phyloP scores from a whole-genome alignment of 2,888 invertebrate species.

The Nomada ferruginata region DNA sequence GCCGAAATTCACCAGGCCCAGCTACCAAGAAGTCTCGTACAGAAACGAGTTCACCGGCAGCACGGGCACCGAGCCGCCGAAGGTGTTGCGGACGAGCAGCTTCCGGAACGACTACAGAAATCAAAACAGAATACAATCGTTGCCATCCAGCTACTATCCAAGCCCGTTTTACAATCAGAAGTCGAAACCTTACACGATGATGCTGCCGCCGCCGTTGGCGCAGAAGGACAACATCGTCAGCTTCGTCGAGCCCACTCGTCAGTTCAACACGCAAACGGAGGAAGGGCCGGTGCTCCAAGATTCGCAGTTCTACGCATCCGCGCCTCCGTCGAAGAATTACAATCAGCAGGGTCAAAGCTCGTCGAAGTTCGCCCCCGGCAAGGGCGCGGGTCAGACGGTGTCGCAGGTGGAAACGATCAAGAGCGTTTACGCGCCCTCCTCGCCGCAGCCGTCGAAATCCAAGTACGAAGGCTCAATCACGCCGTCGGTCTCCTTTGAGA shows the following conservation, averaged over 20 bases:
- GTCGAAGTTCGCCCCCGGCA: conserved; percentile 36
- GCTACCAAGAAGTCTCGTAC: conserved; percentile 74
- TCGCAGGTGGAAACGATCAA: conserved; percentile 71
- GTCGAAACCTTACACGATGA: conserved; percentile 87
- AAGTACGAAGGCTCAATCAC: conserved; percentile 70
- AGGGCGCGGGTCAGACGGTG: conserved; percentile 32
- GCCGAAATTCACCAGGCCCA: conserved; percentile 82
- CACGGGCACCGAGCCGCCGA: conserved; percentile 78
- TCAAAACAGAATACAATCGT: conserved; percentile 71
- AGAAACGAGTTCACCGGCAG: conserved; percentile 76
- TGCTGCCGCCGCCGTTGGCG: conserved; percentile 89
- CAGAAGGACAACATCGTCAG: conserved; percentile 73
- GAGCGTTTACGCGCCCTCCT: conserved; percentile 59
- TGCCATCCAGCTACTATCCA: conserved; percentile 75
- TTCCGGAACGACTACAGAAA: conserved; percentile 74
- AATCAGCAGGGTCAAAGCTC: conserved; percentile 40
- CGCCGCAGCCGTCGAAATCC: conserved; percentile 51
- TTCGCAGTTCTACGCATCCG: conserved; percentile 58
- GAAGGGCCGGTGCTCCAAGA: conserved; percentile 77
- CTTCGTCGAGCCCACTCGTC: conserved; percentile 56
- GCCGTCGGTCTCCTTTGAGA: conserved; percentile 86
- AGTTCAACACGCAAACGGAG: conserved; percentile 75
- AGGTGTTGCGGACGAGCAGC: conserved; percentile 83
- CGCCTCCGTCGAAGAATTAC: conserved; percentile 57
- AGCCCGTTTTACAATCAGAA: conserved; percentile 76